These are phyloP conservation scores for Empidonax traillii DNA, from an alignment of 2,113 vertebrate genomes.

Conservation along the genomic window DNA sequence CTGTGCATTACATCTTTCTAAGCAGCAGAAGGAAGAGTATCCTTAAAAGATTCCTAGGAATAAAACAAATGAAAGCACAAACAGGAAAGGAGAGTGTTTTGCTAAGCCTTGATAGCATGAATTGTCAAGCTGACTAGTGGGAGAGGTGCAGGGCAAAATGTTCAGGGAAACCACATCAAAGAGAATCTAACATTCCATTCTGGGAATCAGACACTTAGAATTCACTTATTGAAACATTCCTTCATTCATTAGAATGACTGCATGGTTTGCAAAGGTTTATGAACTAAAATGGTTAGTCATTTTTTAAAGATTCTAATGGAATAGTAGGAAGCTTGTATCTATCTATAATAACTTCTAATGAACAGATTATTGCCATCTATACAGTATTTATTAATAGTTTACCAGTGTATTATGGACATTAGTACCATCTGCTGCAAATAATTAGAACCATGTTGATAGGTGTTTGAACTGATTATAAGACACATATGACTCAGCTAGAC, in stretches of 20 bases:
- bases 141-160: not conserved
- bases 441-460: not conserved
- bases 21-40: not conserved
- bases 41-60: not conserved
- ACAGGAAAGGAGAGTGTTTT: not conserved
- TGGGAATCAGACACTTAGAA: not conserved
- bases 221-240: not conserved
- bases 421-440: not conserved
- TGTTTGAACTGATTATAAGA: conserved; percentile 13
- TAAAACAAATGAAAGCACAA: not conserved
- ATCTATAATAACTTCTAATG: not conserved
- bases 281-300: not conserved
- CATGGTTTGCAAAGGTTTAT: conserved; percentile 28
- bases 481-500: not conserved
- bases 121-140: not conserved
- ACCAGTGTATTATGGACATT: not conserved
- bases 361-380: conserved; percentile 3
- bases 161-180: conserved; percentile 17
- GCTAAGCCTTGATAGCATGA: not conserved
- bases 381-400: conserved; percentile 20
- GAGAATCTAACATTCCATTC: not conserved
- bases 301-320: not conserved
- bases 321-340: not conserved
- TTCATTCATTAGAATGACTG: conserved; percentile 36
- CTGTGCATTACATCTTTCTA: not conserved